Evolutionary conservation across 2,888 invertebrate genomes (phyloP).

Genomic region (Apodemia zela): DNA sequence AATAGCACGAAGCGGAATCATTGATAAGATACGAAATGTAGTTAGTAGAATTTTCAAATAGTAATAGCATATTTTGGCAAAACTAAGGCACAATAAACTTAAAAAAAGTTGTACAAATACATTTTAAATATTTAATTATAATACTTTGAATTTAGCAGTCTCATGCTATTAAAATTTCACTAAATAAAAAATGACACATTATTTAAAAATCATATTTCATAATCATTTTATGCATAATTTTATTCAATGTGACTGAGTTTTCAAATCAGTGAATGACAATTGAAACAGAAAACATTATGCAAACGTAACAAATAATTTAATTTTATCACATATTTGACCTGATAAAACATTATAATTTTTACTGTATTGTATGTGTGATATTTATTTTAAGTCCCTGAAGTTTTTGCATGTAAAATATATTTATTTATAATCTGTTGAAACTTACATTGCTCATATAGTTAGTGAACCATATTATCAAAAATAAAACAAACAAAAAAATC

Average conservation of each 20-base stretch:
- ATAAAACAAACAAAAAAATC: not conserved
- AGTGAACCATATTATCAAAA: not conserved
- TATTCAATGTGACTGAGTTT: no score
- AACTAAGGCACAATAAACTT: not conserved
- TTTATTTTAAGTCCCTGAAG: no score
- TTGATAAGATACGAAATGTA: conserved; percentile 21
- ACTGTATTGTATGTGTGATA: no score
- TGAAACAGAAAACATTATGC: no score
- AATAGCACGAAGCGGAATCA: not conserved
- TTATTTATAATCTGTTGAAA: not conserved
- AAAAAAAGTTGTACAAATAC: not conserved
- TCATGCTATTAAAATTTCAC: not conserved
- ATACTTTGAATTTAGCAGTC: conserved; percentile 6
- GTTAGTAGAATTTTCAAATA: not conserved
- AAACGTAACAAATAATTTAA: no score
- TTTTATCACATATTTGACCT: no score
- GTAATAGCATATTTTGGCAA: not conserved
- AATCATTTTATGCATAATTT: no score
- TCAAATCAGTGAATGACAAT: no score
- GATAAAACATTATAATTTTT: not conserved
- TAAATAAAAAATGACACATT: not conserved
- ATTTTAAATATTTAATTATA: not conserved
- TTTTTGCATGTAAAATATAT: not conserved
- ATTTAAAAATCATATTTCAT: no score
- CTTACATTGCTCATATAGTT: not conserved